Conservation (phyloP, 2,797 vertebrate species). For the Xerus rutilus region DNA sequence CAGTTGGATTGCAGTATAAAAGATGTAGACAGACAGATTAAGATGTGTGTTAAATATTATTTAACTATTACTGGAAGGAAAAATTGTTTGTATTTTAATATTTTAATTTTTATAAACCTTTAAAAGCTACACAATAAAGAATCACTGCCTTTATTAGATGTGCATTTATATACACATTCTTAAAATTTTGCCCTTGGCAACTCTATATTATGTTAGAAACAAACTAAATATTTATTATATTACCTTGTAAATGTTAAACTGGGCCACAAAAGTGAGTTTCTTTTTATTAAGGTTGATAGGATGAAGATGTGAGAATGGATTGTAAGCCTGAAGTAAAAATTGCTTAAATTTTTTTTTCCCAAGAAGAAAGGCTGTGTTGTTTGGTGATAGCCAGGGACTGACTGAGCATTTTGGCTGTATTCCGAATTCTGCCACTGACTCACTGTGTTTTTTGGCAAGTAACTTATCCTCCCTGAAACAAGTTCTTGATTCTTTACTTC, state of each 20-base stretch:
- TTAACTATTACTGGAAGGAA: conserved; percentile 45
- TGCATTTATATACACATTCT: conserved; percentile 40
- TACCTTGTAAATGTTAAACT: conserved; percentile 62
- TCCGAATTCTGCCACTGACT: conserved; percentile 84
- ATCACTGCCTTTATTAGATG: conserved; percentile 61
- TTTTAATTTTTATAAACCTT: conserved; percentile 60
- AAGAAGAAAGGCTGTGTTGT: conserved; percentile 83
- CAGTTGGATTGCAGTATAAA: conserved; percentile 27
- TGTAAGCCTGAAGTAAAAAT: conserved; percentile 76
- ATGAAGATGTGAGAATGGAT: conserved; percentile 78
- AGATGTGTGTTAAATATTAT: conserved; percentile 44
- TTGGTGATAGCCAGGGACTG: conserved; percentile 76
- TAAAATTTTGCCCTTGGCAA: conserved; percentile 62
- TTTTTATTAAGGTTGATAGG: conserved; percentile 71
- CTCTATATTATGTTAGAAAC: conserved; percentile 59
- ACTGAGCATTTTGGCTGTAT: conserved; percentile 80
- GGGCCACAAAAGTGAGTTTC: conserved; percentile 54
- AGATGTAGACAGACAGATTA: conserved; percentile 6
- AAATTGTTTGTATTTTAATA: conserved; percentile 51
- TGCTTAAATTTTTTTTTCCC: conserved; percentile 57
- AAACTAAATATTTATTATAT: conserved; percentile 66
- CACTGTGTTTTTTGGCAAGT: conserved; percentile 85
- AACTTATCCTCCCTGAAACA: conserved; percentile 81
- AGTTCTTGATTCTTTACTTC: conserved; percentile 84
- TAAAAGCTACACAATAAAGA: conserved; percentile 35